Evolutionary conservation across 2,888 invertebrate genomes (phyloP).

Genomic region (Osedax frankpressi): DNA sequence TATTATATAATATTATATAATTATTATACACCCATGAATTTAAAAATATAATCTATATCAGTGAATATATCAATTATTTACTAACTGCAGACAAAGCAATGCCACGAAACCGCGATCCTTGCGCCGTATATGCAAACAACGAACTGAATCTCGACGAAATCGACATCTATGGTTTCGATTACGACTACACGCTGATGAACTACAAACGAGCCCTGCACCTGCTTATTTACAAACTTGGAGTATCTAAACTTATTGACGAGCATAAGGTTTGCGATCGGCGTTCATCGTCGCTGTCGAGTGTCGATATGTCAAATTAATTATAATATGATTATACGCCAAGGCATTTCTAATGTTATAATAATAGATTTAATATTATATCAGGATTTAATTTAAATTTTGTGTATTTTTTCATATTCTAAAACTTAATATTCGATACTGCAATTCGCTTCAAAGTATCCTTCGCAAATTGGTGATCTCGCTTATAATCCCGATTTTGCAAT

Average conservation of each 20-base stretch:
- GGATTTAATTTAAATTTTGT: no score
- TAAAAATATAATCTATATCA: no score
- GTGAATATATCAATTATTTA: background rate
- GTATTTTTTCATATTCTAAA: background rate
- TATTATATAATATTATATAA: no score
- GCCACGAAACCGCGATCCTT: slow-evolving; percentile 50
- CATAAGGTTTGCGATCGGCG: slow-evolving; percentile 79
- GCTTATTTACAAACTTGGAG: slow-evolving; percentile 76
- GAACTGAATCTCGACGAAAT: slow-evolving; percentile 80
- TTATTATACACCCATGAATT: no score
- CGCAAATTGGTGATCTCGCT: slow-evolving; percentile 62
- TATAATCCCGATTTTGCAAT: slow-evolving; percentile 89
- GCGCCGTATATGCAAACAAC: slow-evolving; percentile 88
- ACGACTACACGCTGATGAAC: slow-evolving; percentile 90
- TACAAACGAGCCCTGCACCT: slow-evolving; percentile 79
- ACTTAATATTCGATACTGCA: background rate
- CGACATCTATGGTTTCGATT: slow-evolving; percentile 87
- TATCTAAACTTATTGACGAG: slow-evolving; percentile 70
- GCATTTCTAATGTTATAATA: no score
- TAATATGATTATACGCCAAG: no score
- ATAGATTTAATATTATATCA: no score
- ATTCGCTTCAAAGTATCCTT: slow-evolving; percentile 63
- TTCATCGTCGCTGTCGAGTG: no score
- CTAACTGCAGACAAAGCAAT: slow-evolving; percentile 26
- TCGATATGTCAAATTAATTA: no score